Conservation (phyloP, 2,113 vertebrate genomes). For the Tylochromis polylepis region DNA sequence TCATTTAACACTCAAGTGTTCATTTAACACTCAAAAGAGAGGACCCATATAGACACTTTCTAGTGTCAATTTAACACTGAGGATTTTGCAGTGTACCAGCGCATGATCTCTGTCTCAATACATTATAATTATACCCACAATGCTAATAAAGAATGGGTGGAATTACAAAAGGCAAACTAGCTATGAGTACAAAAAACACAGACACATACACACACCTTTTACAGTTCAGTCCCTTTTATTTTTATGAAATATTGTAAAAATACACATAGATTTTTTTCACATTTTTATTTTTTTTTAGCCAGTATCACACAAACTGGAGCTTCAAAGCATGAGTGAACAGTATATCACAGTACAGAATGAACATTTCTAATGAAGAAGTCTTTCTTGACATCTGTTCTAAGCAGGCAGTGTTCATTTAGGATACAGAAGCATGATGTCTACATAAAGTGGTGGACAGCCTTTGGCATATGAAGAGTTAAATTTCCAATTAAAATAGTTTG, state of each 20-base stretch:
- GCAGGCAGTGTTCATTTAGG: background rate
- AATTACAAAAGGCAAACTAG: background rate
- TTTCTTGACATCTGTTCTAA: background rate
- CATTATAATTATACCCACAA: background rate
- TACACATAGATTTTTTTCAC: background rate
- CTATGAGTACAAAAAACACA: background rate
- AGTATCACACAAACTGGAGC: background rate
- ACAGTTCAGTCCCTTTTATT: background rate
- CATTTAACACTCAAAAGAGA: no score
- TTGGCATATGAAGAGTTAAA: slow-evolving; percentile 3
- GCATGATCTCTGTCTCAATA: background rate
- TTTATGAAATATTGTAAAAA: background rate
- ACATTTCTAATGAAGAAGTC: background rate
- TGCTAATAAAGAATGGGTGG: background rate
- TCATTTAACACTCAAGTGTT: no score
- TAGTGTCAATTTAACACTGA: no score
- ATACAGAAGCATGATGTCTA: background rate
- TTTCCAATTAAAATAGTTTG: slow-evolving; percentile 36
- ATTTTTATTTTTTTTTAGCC: background rate
- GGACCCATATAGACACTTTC: no score
- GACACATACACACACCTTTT: background rate
- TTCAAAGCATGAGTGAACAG: background rate
- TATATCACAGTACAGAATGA: background rate
- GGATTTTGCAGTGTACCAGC: no score
- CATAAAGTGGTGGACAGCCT: background rate